A percentile compares a stretch with the other conserved stretches of the same genome.
Conservation (phyloP, 2,797 vertebrate species). For the Crenuchus spilurus region DNA sequence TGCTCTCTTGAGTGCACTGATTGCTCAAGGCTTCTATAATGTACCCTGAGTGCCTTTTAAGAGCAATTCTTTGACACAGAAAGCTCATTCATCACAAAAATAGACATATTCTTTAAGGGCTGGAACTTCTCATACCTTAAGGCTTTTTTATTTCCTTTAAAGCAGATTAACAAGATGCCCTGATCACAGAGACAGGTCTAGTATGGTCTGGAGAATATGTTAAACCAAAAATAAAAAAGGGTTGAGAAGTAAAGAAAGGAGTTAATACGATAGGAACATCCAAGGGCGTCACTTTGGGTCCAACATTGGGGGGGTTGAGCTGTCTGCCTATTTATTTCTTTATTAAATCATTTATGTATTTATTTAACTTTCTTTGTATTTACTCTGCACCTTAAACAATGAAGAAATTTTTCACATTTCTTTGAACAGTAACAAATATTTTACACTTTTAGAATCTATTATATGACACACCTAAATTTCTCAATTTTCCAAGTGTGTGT, state of each 20-base stretch:
- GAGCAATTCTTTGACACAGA: conserved; percentile 25
- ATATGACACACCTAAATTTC: no score
- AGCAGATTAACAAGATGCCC: not conserved
- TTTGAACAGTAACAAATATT: no score
- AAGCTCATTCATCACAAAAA: conserved; percentile 33
- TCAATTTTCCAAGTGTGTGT: no score
- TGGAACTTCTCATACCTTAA: not conserved
- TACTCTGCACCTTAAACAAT: no score
- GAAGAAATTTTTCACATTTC: no score
- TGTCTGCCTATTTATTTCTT: no score
- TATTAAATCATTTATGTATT: no score
- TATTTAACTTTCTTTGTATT: no score
- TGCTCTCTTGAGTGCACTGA: conserved; percentile 17
- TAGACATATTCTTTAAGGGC: not conserved
- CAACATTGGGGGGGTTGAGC: no score
- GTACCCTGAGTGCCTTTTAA: conserved; percentile 31
- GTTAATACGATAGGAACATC: no score
- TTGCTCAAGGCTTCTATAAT: conserved; percentile 17
- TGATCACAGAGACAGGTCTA: not conserved
- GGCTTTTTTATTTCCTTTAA: not conserved
- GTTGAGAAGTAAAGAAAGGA: not conserved
- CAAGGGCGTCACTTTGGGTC: no score
- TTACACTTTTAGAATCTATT: no score
- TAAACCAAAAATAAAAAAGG: not conserved
- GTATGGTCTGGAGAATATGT: not conserved